phyloP scores from a whole-genome alignment of 2,888 invertebrate species.

The Hirtodrosophila confusa region DNA sequence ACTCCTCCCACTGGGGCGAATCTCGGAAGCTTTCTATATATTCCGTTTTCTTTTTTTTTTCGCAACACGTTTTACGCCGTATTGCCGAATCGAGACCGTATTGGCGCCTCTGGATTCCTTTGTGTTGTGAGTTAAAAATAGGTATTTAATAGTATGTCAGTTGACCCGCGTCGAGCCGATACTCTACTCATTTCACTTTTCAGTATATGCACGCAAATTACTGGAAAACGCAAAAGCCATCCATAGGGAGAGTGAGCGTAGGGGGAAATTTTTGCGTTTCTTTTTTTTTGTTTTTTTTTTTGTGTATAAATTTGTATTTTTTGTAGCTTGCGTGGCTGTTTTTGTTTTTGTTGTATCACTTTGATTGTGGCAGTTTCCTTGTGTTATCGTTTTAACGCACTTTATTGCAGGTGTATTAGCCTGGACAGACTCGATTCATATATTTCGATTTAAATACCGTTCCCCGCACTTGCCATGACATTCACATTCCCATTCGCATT shows the following conservation, averaged over 20 bases:
- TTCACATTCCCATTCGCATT: slow-evolving; percentile 31
- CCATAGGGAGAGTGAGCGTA: slow-evolving; percentile 16
- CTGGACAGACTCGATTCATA: slow-evolving; percentile 37
- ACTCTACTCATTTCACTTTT: slow-evolving; percentile 58
- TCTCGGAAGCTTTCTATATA: slow-evolving; percentile 19
- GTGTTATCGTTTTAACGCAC: slow-evolving; percentile 17
- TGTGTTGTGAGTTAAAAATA: slow-evolving; percentile 72
- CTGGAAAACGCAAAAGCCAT: slow-evolving; percentile 58
- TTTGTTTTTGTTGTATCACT: slow-evolving; percentile 18
- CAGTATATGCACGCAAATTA: slow-evolving; percentile 54
- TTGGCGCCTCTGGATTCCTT: slow-evolving; percentile 42
- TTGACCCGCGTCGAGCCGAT: slow-evolving; percentile 44
- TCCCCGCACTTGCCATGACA: slow-evolving; percentile 27
- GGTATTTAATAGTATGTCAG: slow-evolving; percentile 67
- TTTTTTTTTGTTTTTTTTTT: slow-evolving; percentile 10
- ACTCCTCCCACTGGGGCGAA: slow-evolving; percentile 1
- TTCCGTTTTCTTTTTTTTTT: slow-evolving; percentile 15
- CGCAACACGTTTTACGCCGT: slow-evolving; percentile 37
- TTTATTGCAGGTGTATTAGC: slow-evolving; percentile 10
- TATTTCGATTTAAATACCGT: slow-evolving; percentile 31
- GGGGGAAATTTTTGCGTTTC: slow-evolving; percentile 26
- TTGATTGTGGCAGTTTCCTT: slow-evolving; percentile 4
- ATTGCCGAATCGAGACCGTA: slow-evolving; percentile 48
- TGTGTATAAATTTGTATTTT: slow-evolving; percentile 2
- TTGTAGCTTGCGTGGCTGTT: slow-evolving; percentile 41